These are phyloP conservation scores for Drosophila pseudotakahashii DNA, from an alignment of 2,888 invertebrate genomes.

Conservation along the genomic window DNA sequence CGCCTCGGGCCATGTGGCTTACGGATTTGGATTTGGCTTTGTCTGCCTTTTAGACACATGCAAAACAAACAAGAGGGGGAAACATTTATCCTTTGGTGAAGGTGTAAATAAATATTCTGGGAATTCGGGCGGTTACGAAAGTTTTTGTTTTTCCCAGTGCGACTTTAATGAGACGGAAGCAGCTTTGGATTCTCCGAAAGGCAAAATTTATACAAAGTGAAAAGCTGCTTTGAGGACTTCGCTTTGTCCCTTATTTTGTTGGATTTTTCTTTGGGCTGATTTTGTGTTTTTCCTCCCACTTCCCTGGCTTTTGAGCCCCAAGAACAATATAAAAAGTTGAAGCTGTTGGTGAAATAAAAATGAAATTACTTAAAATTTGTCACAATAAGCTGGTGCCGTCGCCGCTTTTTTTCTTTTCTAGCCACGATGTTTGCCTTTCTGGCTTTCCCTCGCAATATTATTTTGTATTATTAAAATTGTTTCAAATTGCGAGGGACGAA, in stretches of 20 bases:
- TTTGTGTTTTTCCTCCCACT: neutral
- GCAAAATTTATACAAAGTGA: constrained; percentile 15
- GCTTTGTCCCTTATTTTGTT: constrained; percentile 17
- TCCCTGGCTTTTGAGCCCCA: neutral
- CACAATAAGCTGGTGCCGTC: constrained; percentile 72
- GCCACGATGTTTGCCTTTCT: constrained; percentile 54
- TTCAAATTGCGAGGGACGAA: constrained; percentile 68
- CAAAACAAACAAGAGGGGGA: constrained; percentile 56
- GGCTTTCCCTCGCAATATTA: constrained; percentile 23
- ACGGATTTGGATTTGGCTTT: constrained; percentile 54
- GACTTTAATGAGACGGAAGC: constrained; percentile 79
- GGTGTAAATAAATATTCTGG: constrained; percentile 78
- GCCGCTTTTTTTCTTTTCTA: constrained; percentile 6
- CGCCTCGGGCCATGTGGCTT: constrained; percentile 74
- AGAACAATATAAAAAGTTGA: constrained; percentile 37
- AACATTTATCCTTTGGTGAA: constrained; percentile 47
- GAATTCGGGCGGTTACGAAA: constrained; percentile 62
- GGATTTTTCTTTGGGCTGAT: constrained; percentile 38
- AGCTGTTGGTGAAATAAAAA: constrained; percentile 71
- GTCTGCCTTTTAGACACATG: constrained; percentile 72
- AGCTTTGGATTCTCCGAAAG: constrained; percentile 57
- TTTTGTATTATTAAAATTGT: constrained; percentile 78
- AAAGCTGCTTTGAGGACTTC: constrained; percentile 31
- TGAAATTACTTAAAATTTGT: constrained; percentile 81
- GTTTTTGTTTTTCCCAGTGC: constrained; percentile 34